Evolutionary conservation across 2,113 vertebrate genomes (phyloP), one percentile per base, ranked within the genome.

Genomic region (Nerophis ophidion): DNA sequence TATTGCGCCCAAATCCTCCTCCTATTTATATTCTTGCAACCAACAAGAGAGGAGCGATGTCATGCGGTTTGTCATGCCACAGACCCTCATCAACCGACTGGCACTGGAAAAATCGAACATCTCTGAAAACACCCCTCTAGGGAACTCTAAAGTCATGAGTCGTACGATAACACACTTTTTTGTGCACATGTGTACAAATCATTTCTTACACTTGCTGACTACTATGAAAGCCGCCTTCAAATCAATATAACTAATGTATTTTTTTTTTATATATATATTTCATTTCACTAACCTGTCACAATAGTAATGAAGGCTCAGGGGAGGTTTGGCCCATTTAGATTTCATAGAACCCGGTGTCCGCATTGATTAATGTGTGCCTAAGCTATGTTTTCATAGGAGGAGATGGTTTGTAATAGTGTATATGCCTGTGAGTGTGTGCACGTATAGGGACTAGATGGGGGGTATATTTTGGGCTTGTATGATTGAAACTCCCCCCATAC

Each of bases 311-410:
- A 88, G 86, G 81, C 76, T 87, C 84, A 82, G 63, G 81, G 79
- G 87, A 82, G 87, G 85, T 86, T 88, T 88, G 82, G 80, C 76
- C 85, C 85, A 86, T 88, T 87, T 87, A 78, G 81, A 81, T 86
- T 81, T 79, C 72, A 83, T 85, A 80, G 75, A 86, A 83, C 60
- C 76, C 83, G 79, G 75, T 84, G 86, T 82, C 86, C 81, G 75
- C 75, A 76, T 86, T 90, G 86, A 90, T 89, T 84, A 88, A 88
- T 89, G 81, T 82, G 81, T 61, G 73, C 71, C 77, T 86, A 82
- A 85, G 83, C 86, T 83, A 78, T 87, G 84, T 88, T 90, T 89
- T 89, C 85, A 90, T 78, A 65, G 75, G 70, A 69, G 70, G 59
- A 48, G 75, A 50, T 61, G 57, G 45, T 48, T 45, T 47, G 34